Evolutionary conservation across 2,797 vertebrate species (phyloP), one percentile per base, ranked within the genome.

Genomic region (Acipenser transmontanus): DNA sequence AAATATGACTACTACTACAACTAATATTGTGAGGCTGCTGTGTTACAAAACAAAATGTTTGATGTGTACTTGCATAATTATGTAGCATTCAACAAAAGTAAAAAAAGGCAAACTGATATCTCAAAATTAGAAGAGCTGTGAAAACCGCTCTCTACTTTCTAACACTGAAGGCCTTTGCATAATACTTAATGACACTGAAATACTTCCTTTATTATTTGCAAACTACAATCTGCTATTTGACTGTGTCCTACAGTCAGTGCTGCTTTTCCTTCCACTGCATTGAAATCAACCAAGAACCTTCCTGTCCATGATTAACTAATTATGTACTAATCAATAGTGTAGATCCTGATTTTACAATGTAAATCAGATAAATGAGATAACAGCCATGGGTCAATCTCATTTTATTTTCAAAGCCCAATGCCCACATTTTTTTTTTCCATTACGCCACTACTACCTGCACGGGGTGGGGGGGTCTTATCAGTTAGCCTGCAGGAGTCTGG

Each of bases 331-430:
- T 94, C 92, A 89, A 94, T 92, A 90, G 72, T 76, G 82, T 80
- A 89, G 88, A 89, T 91, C 87, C 86, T 81, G 86, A 91, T 89
- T 92, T 87, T 87, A 88, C 83, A 88, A 84, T 84, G 86, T 84
- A 89, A 93, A 91, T 91, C 87, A 91, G 92, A 93, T 91, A 91
- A 91, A 83, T 78, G 80, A 86, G 81, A 86, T 87, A 88, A 89
- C 78, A 82, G 82, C 73, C 81, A 14, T 49, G 69, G 81, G 88
- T 91, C 92, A 91, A 81, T 75, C 87, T 85, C 74, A 84, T 87
- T 85, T 83, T 87, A 81, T 83, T 88, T 85, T 85, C 71, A 74
- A 81, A 80, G 69, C 76, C 73, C 74, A 76, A 78, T 75, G 68
- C 67, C 79, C 73, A 71, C 71, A 83, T 87, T 76, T 80, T 75